Percentiles rank a stretch among this genome's conserved stretches.
These are phyloP conservation scores for Cheirogaleus medius DNA, from an alignment of 2,113 vertebrate genomes.

Conservation along the genomic window DNA sequence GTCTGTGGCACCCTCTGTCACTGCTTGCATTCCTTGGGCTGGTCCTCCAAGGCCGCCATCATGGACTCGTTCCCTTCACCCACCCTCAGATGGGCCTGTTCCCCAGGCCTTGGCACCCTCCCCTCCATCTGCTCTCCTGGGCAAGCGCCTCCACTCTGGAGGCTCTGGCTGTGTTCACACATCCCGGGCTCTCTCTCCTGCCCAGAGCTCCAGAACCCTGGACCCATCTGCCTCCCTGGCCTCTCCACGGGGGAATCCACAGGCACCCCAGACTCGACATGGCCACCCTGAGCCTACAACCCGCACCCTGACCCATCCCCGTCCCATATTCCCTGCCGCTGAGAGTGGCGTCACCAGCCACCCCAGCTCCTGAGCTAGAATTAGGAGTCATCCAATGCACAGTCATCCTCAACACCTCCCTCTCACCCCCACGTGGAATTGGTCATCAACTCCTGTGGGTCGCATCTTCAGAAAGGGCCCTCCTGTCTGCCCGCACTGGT, in stretches of 20 bases:
- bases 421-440: constrained; percentile 70
- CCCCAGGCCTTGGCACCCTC: constrained; percentile 50
- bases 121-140: constrained; percentile 71
- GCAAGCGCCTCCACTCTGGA: constrained; percentile 34
- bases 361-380: constrained; percentile 69
- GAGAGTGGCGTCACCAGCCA: constrained; percentile 59
- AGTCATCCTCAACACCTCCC: constrained; percentile 72
- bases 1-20: not conserved
- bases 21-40: not conserved
- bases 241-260: not conserved
- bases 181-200: not conserved
- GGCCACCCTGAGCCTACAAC: not conserved
- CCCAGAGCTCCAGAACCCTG: constrained; percentile 23
- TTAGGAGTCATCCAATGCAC: constrained; percentile 71
- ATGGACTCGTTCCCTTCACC: constrained; percentile 7
- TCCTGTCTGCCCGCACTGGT: not conserved
- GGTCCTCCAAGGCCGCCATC: not conserved
- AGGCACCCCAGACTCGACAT: not conserved
- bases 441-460: constrained; percentile 74
- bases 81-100: constrained; percentile 11
- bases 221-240: not conserved
- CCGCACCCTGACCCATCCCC: not conserved
- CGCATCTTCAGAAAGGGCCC: constrained; percentile 14
- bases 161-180: constrained; percentile 17
- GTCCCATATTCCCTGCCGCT: constrained; percentile 7